A percentile compares a stretch with the other conserved stretches of the same genome.
Conservation (phyloP, 92 coral and sea anemone genomes). For the Isaurus tuberculatus region DNA sequence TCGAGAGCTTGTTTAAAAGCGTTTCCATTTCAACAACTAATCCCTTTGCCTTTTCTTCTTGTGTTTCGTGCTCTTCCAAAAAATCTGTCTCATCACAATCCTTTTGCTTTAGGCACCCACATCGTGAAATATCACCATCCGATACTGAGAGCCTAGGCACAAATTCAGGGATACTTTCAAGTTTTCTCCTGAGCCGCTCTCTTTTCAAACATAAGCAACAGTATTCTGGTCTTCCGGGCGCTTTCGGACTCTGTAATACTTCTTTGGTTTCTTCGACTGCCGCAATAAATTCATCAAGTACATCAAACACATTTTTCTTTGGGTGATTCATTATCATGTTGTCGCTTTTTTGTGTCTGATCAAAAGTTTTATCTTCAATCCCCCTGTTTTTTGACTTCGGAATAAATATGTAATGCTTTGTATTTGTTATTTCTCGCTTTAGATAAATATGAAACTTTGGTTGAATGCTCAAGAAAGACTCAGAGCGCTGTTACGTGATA, state of each 20-base stretch:
- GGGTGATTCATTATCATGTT: slow-evolving; percentile 52
- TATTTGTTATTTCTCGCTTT: slow-evolving; percentile 2
- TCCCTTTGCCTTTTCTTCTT: slow-evolving; percentile 82
- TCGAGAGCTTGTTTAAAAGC: slow-evolving; percentile 78
- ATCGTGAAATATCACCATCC: slow-evolving; percentile 67
- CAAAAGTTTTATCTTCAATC: background rate
- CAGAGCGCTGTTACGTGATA: slow-evolving; percentile 35
- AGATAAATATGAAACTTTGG: background rate
- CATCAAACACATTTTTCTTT: slow-evolving; percentile 74
- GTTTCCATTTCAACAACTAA: slow-evolving; percentile 87
- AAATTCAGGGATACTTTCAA: slow-evolving; percentile 49
- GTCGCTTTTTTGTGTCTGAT: background rate
- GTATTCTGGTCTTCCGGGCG: slow-evolving; percentile 74
- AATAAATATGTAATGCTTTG: background rate
- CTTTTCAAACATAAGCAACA: slow-evolving; percentile 57
- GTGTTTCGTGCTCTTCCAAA: slow-evolving; percentile 57
- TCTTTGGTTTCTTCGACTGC: slow-evolving; percentile 92
- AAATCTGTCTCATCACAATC: slow-evolving; percentile 72
- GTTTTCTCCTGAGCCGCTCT: slow-evolving; percentile 29
- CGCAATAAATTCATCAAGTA: slow-evolving; percentile 83
- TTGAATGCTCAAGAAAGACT: background rate
- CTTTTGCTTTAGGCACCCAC: slow-evolving; percentile 44
- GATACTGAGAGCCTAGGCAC: slow-evolving; percentile 54
- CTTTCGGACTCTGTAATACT: slow-evolving; percentile 81
- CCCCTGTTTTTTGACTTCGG: background rate